Evolutionary conservation across 1,140 invertebrate species (phyloP), one percentile per base, ranked within the genome.

Genomic region (Vanessa atalanta): DNA sequence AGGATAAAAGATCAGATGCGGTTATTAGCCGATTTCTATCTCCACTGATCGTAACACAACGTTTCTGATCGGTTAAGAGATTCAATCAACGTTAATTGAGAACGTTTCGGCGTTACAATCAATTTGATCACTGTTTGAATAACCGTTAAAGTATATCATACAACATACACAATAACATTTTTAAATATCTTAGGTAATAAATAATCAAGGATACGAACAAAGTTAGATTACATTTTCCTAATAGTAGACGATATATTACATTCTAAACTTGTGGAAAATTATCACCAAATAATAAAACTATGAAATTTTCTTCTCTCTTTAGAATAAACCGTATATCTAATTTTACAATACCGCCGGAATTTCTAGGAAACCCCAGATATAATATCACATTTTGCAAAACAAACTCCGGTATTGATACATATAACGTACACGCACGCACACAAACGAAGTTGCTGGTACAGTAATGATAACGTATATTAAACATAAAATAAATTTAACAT

Each of bases 21-120:
- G 72, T 73, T 80, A 79, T 78, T 73, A 72, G 81, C 74, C 70
- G 76, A 79, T 83, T 82, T 78, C 72, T 77, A 83, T 81, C 81
- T 81, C 71, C 76, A 72, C 55, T 74, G 78, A 82, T 83, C 78
- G 77, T 81, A 80, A 77, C 79, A 77, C 85, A 83, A 82, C 77
- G 78, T 81, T 78, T 80, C 60, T 65, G 77, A 82, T 82, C 77
- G 76, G 48, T 69, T 67, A 65, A 70, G 76, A 69, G 75, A 77
- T 85, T 86, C 79, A 83, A 86, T 80, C 82, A 79, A 77, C 79
- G 70, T 77, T 81, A 83, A 77, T 79, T 80, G 72, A 79, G 75
- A 77, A 79, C 72, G 79, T 82, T 81, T 77, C 71, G 73, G 75
- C 77, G 83, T 79, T 79, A 73, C 79, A 85, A 86, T 83, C 81